Evolutionary conservation across 2,888 invertebrate species (phyloP).

Genomic region (Flabesymbios commensalis): DNA sequence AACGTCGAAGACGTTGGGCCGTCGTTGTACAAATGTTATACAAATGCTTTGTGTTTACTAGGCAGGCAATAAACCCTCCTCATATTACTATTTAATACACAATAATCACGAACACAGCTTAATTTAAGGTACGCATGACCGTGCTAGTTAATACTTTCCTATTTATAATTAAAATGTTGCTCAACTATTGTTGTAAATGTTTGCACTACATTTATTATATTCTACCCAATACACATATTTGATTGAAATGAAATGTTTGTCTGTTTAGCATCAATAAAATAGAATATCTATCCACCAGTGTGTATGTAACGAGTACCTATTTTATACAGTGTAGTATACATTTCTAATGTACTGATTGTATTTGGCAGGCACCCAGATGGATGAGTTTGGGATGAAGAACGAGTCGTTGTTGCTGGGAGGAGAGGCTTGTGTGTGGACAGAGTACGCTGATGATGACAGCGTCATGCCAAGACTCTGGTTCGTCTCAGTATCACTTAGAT

Average conservation of each 20-base stretch:
- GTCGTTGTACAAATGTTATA: too few relatives aligned
- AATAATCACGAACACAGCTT: neutral
- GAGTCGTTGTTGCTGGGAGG: conserved; percentile 73
- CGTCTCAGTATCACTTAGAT: too few relatives aligned
- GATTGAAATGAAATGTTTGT: neutral
- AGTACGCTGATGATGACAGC: conserved; percentile 72
- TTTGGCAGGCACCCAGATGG: conserved; percentile 19
- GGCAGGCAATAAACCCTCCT: neutral
- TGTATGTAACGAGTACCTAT: too few relatives aligned
- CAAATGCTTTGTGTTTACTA: too few relatives aligned
- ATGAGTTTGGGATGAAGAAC: conserved; percentile 29
- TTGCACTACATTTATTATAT: neutral
- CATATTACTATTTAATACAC: neutral
- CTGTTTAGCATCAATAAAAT: too few relatives aligned
- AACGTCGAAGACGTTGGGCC: too few relatives aligned
- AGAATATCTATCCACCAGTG: too few relatives aligned
- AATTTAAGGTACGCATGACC: too few relatives aligned
- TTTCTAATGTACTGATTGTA: too few relatives aligned
- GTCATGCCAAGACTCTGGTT: conserved; percentile 55
- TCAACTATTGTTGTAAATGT: neutral
- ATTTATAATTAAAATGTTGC: too few relatives aligned
- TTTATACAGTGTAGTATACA: too few relatives aligned
- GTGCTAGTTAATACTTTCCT: too few relatives aligned
- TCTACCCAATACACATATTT: neutral
- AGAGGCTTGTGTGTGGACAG: conserved; percentile 92